Conservation (phyloP, 2,888 invertebrate genomes). For the Schrankia costaestrigalis region DNA sequence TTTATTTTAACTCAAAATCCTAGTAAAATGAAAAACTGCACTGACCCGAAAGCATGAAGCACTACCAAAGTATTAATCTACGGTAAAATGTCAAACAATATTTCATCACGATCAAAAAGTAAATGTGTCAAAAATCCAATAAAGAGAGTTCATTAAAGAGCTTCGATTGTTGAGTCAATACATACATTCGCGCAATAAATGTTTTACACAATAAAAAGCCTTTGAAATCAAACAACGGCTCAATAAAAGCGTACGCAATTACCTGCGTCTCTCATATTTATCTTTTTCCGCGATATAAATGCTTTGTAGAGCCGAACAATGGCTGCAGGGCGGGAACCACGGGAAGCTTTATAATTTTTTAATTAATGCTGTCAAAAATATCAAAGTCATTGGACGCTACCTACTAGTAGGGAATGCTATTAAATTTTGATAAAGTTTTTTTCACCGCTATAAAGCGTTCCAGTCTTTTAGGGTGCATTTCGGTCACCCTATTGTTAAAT, state of each 20-base stretch:
- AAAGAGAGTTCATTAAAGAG: conserved; percentile 21
- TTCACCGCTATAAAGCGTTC: conserved; percentile 54
- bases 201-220: conserved; percentile 57
- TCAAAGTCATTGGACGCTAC: conserved; percentile 73
- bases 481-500: conserved; percentile 31
- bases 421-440: conserved; percentile 62
- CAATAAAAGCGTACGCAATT: conserved; percentile 73
- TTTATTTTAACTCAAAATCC: too few relatives aligned
- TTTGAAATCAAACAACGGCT: conserved; percentile 74
- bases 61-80: not conserved
- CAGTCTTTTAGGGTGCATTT: conserved; percentile 38
- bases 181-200: conserved; percentile 37
- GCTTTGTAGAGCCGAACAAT: conserved; percentile 69
- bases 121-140: conserved; percentile 13
- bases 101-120: conserved; percentile 12
- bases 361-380: conserved; percentile 79
- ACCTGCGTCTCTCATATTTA: conserved; percentile 75
- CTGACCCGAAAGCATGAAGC: too few relatives aligned
- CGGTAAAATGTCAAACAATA: not conserved
- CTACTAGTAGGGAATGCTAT: conserved; percentile 67
- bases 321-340: conserved; percentile 42
- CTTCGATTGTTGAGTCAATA: conserved; percentile 34
- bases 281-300: conserved; percentile 72
- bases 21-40: too few relatives aligned
- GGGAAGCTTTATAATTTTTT: conserved; percentile 80